Percentiles rank a stretch among this genome's conserved stretches.
phyloP scores from a whole-genome alignment of 2,113 vertebrate species.

The Lota lota region DNA sequence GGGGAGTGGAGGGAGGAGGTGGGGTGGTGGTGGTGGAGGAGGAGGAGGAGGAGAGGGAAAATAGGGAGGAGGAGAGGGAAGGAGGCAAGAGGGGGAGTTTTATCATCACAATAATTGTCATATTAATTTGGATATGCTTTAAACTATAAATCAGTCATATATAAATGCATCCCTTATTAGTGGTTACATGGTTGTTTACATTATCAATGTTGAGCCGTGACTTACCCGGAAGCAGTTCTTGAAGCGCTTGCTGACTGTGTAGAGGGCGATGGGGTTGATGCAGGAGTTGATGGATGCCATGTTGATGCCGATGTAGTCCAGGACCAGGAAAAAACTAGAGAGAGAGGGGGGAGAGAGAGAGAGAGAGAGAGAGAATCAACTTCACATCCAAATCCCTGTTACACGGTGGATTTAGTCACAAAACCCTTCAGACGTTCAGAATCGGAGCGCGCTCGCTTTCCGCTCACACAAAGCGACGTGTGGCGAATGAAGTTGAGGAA shows the following conservation, averaged over 20 bases:
- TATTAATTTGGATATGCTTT: background rate
- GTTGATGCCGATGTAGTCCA: constrained; percentile 96
- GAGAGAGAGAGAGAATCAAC: too few species aligned
- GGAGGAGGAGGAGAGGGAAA: too few species aligned
- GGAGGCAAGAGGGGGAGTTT: too few species aligned
- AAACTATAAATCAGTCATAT: background rate
- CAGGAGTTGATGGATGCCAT: constrained; percentile 98
- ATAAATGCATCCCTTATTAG: too few species aligned
- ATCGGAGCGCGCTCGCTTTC: too few species aligned
- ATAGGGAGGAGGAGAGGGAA: too few species aligned
- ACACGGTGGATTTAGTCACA: too few species aligned
- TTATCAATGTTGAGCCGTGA: background rate
- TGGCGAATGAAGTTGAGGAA: too few species aligned
- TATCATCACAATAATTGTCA: background rate
- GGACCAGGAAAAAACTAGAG: constrained; percentile 87
- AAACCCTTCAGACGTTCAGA: too few species aligned
- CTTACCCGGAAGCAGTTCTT: constrained; percentile 97
- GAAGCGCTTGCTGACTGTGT: constrained; percentile 98
- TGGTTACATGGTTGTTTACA: background rate
- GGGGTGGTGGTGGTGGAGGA: background rate
- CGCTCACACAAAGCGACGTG: too few species aligned
- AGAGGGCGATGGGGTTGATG: constrained; percentile 97
- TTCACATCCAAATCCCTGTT: too few species aligned
- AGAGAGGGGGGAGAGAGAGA: constrained; percentile 4
- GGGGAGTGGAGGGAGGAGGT: background rate